phyloP scores from a whole-genome alignment of 1,140 invertebrate genomes.

The Frieseomelitta varia region DNA sequence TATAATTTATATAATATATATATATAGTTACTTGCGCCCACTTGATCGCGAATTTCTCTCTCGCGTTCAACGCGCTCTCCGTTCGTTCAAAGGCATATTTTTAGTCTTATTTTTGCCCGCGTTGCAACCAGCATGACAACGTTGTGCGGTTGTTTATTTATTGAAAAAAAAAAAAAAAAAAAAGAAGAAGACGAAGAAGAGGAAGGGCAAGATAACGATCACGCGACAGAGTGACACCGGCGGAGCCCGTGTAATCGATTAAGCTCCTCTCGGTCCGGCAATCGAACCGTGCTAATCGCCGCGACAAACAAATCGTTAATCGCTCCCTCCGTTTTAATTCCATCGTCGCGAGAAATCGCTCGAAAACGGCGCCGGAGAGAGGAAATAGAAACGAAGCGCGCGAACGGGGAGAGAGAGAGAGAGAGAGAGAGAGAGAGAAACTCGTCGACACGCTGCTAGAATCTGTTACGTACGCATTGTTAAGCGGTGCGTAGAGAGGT shows the following conservation, averaged over 20 bases:
- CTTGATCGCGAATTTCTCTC: slow-evolving; percentile 50
- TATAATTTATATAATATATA: too few relatives aligned
- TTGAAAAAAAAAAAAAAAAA: too few relatives aligned
- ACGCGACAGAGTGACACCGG: not conserved
- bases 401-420: too few relatives aligned
- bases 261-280: not conserved
- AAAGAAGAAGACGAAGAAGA: not conserved
- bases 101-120: not conserved
- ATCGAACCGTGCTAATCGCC: slow-evolving; percentile 11
- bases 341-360: not conserved
- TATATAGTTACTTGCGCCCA: not conserved
- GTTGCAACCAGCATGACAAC: not conserved
- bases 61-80: not conserved
- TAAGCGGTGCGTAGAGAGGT: not conserved
- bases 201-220: not conserved
- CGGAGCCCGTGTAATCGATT: slow-evolving; percentile 10
- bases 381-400: not conserved
- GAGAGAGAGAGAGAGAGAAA: slow-evolving; percentile 32
- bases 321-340: not conserved
- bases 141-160: slow-evolving; percentile 3
- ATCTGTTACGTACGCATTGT: not conserved
- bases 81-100: not conserved
- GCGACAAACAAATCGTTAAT: slow-evolving; percentile 13
- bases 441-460: slow-evolving; percentile 20
- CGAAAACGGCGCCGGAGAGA: too few relatives aligned